A percentile compares a stretch with the other conserved stretches of the same genome.
Evolutionary conservation across 2,888 invertebrate genomes (phyloP).

Genomic region (Erebia palarica): DNA sequence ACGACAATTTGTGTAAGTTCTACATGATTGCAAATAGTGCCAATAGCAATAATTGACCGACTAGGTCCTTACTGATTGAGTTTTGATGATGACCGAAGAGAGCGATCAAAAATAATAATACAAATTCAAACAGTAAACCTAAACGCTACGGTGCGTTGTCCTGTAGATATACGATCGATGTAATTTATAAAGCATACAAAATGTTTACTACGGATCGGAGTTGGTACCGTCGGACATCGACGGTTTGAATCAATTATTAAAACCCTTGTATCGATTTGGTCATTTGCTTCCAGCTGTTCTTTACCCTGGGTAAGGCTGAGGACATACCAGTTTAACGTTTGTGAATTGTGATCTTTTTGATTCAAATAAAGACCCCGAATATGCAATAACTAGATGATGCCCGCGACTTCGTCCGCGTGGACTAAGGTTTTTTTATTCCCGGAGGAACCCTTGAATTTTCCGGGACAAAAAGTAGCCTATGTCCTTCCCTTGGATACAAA

Average conservation of each 20-base stretch:
- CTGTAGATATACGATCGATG: slow-evolving; percentile 33
- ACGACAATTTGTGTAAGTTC: no score
- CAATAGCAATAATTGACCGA: no score
- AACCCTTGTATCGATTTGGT: slow-evolving; percentile 68
- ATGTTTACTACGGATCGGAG: slow-evolving; percentile 47
- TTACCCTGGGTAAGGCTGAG: slow-evolving; percentile 51
- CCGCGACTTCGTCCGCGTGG: no score
- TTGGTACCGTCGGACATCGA: slow-evolving; percentile 48
- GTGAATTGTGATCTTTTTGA: neutral
- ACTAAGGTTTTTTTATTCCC: no score
- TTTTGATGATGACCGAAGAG: no score
- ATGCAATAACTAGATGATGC: no score
- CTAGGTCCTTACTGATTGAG: no score
- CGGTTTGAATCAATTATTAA: slow-evolving; percentile 59
- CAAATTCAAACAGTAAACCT: neutral
- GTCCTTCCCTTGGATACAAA: no score
- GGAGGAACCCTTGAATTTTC: no score
- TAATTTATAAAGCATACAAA: slow-evolving; percentile 44
- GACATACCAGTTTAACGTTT: slow-evolving; percentile 41
- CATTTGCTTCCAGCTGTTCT: slow-evolving; percentile 66
- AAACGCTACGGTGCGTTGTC: neutral
- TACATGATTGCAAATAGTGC: no score
- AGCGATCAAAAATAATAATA: no score
- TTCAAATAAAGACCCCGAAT: neutral
- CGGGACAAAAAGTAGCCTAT: no score